These are phyloP conservation scores for Caenorhabditis latens DNA, from an alignment of 1,140 invertebrate genomes.

Conservation along the genomic window DNA sequence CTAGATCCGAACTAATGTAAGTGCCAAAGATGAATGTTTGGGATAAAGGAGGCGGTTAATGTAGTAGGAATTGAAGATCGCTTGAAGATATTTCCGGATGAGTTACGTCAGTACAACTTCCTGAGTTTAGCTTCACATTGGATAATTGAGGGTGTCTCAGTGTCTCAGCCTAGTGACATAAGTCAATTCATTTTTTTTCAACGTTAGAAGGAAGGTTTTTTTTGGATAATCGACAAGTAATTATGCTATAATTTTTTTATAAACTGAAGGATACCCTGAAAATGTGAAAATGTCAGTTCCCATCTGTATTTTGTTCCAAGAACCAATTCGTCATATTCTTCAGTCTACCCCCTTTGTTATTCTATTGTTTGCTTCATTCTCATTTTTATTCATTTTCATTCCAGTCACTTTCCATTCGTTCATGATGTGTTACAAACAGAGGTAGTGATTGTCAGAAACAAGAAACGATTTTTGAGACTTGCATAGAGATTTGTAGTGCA, in stretches of 20 bases:
- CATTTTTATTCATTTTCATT: no score
- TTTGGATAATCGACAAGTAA: neutral
- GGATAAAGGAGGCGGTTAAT: conserved; percentile 10
- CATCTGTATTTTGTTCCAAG: neutral
- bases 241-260: neutral
- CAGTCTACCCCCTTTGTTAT: no score
- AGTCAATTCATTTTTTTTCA: neutral
- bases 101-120: conserved; percentile 38
- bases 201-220: neutral
- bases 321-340: neutral
- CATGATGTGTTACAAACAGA: neutral
- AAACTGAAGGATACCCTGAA: neutral
- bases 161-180: no score
- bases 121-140: neutral
- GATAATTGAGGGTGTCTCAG: neutral
- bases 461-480: neutral
- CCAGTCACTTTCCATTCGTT: neutral
- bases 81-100: conserved; percentile 19
- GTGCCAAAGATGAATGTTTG: conserved; percentile 20
- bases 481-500: neutral
- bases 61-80: conserved; percentile 40
- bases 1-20: conserved; percentile 41
- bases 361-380: no score
- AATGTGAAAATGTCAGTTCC: no score
- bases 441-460: conserved; percentile 1